Evolutionary conservation across 2,888 invertebrate genomes (phyloP).

Genomic region (Brachynemurus nebulosus): DNA sequence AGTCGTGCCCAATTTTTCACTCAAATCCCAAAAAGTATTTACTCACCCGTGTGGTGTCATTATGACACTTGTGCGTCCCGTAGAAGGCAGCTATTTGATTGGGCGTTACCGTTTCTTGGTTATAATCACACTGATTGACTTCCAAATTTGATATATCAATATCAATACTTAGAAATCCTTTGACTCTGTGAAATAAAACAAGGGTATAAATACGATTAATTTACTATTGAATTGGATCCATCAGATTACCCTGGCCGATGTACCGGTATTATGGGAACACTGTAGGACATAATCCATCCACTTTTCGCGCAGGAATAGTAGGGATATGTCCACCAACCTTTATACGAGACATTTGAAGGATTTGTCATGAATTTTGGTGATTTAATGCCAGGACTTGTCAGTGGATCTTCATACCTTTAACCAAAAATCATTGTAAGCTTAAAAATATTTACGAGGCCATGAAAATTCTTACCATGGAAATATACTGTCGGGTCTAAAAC

Average conservation of each 20-base stretch:
- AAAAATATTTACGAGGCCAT: too few relatives aligned
- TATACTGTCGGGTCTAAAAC: constrained; percentile 49
- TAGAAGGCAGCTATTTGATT: constrained; percentile 67
- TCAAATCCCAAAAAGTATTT: too few relatives aligned
- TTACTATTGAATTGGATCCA: neutral
- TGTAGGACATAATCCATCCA: constrained; percentile 77
- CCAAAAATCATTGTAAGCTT: constrained; percentile 4
- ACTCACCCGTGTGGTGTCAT: constrained; percentile 60
- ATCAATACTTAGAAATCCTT: constrained; percentile 57
- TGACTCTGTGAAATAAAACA: constrained; percentile 30
- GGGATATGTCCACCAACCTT: constrained; percentile 81
- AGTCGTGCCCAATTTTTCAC: constrained; percentile 24
- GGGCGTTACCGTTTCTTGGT: constrained; percentile 21
- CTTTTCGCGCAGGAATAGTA: constrained; percentile 70
- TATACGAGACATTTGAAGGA: constrained; percentile 44
- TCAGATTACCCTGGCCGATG: constrained; percentile 35
- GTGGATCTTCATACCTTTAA: constrained; percentile 47
- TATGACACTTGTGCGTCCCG: constrained; percentile 83
- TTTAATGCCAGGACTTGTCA: constrained; percentile 42
- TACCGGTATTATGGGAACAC: constrained; percentile 47
- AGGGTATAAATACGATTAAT: neutral
- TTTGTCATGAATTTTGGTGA: constrained; percentile 57
- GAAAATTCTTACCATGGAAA: constrained; percentile 63
- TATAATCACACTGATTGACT: constrained; percentile 72
- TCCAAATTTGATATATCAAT: constrained; percentile 67